Evolutionary conservation across 1,140 invertebrate genomes (phyloP).

Genomic region (Wiebesia pumilae): DNA sequence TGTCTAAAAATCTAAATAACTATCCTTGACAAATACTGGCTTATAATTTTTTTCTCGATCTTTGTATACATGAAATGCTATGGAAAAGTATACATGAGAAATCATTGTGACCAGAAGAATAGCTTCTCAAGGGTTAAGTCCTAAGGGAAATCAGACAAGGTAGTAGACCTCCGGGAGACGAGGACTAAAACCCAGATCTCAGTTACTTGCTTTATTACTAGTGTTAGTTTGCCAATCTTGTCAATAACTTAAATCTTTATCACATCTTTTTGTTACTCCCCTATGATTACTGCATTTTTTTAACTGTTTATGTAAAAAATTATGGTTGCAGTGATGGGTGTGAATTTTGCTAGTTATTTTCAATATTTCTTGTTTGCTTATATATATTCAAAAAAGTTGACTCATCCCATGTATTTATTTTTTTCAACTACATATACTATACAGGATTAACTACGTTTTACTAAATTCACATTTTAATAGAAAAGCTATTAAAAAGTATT

Average conservation of each 20-base stretch:
- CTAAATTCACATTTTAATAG: too few species aligned
- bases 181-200: constrained; percentile 65
- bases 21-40: background rate
- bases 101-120: constrained; percentile 73
- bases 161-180: constrained; percentile 71
- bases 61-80: background rate
- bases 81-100: constrained; percentile 51
- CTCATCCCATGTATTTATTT: too few species aligned
- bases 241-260: constrained; percentile 76
- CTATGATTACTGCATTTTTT: constrained; percentile 69
- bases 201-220: background rate
- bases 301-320: background rate
- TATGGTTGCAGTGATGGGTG: too few species aligned
- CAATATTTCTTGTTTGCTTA: too few species aligned
- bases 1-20: background rate
- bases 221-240: constrained; percentile 71
- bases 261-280: constrained; percentile 71
- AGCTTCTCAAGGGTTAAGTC: constrained; percentile 72
- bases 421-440: too few species aligned
- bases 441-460: too few species aligned
- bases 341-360: too few species aligned
- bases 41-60: background rate
- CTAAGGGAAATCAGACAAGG: constrained; percentile 73
- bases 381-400: too few species aligned
- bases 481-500: too few species aligned